Conservation (phyloP, 2,888 invertebrate species). For the Apeira syringaria region DNA sequence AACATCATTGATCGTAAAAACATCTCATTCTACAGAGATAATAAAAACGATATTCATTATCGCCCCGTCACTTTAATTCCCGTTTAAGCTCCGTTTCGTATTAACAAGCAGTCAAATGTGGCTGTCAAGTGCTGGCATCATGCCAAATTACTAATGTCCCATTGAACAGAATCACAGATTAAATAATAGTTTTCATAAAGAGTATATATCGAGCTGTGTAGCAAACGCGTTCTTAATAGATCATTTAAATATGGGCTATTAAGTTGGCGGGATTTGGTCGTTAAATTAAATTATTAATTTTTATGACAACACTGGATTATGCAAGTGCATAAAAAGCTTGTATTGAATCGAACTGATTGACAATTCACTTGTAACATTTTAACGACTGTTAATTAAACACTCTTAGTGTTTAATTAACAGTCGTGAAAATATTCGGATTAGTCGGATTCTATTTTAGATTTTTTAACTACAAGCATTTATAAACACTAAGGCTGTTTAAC, state of each 20-base stretch:
- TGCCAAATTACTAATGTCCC: constrained; percentile 79
- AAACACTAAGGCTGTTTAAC: no score
- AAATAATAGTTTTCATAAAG: constrained; percentile 20
- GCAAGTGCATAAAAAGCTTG: neutral
- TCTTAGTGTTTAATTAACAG: no score
- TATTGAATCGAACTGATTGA: neutral
- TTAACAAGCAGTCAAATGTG: constrained; percentile 60
- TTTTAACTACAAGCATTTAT: no score
- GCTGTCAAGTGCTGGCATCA: constrained; percentile 58
- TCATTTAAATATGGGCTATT: constrained; percentile 54
- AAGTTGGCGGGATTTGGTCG: constrained; percentile 32
- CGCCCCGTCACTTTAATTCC: constrained; percentile 27
- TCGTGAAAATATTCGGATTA: no score
- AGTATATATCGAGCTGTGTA: constrained; percentile 62
- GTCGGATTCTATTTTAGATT: no score
- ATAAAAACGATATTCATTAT: constrained; percentile 29
- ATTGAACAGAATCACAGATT: constrained; percentile 66
- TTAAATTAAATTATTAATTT: neutral
- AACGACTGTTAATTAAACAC: no score
- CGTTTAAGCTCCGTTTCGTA: constrained; percentile 33
- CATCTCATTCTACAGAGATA: constrained; percentile 10
- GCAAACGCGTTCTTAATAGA: constrained; percentile 58
- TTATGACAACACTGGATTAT: neutral
- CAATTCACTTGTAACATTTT: neutral
- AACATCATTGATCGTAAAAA: neutral